A percentile compares a stretch with the other conserved stretches of the same genome.
Conservation (phyloP, 1,140 invertebrate genomes). For the Tribolium castaneum region DNA sequence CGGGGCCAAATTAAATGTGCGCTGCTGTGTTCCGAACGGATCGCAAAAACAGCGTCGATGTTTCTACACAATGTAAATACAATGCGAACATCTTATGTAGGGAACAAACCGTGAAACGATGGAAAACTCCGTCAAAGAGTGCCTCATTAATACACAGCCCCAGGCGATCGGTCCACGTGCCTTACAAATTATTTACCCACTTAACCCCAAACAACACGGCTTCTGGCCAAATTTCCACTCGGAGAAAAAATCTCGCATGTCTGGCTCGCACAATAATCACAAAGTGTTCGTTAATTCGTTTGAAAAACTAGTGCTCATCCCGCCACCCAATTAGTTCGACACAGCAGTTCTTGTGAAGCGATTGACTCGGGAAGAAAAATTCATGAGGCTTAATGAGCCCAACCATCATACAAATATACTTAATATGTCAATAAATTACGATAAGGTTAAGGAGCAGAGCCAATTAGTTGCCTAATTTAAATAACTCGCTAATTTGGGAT, state of each 20-base stretch:
- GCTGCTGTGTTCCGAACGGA: conserved; percentile 44
- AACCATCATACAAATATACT: conserved; percentile 31
- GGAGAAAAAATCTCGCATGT: no score
- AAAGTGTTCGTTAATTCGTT: no score
- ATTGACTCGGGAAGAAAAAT: conserved; percentile 29
- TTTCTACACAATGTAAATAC: conserved; percentile 57
- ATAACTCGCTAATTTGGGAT: conserved; percentile 50
- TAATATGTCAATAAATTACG: conserved; percentile 47
- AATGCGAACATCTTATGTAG: conserved; percentile 59
- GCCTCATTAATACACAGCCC: conserved; percentile 56
- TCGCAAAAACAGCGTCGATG: conserved; percentile 55
- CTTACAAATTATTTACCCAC: conserved; percentile 50
- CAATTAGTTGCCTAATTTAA: conserved; percentile 51
- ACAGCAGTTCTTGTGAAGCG: conserved; percentile 41
- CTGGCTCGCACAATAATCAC: no score
- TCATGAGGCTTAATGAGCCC: conserved; percentile 33
- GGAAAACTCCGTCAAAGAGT: conserved; percentile 51
- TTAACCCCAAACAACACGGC: conserved; percentile 37
- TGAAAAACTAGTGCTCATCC: conserved; percentile 50
- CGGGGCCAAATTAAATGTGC: conserved; percentile 57
- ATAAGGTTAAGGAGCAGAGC: conserved; percentile 43
- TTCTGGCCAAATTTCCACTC: no score
- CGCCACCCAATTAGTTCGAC: conserved; percentile 53
- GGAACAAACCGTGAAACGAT: conserved; percentile 48
- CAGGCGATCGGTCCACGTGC: conserved; percentile 37